Evolutionary conservation across 2,113 vertebrate species (phyloP), one percentile per base, ranked within the genome.

Genomic region (Tautogolabrus adspersus): DNA sequence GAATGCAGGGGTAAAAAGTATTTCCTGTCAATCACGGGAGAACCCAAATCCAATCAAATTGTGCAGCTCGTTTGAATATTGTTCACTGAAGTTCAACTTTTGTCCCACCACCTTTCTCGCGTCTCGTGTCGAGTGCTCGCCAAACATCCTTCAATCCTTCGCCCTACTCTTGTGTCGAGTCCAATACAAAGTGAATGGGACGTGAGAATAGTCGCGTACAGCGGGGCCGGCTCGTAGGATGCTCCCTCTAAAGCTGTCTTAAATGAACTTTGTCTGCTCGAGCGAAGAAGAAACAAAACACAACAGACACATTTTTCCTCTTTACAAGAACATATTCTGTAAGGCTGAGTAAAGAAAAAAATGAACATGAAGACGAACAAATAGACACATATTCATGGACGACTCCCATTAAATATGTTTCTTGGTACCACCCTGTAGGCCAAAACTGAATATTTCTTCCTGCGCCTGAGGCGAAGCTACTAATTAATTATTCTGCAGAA

Each of bases 401-500:
- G 58, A 2, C 37, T 70, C 54, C 16, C 49, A 21, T 40, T 10
- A 34, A n/a, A 10, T 38, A 6, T 13, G 26, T 15, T 74, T 66
- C 52, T 10, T 13, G 7, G 18, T 26, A 23, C 56, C 8, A 8
- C 3, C 26, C 76, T 61, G 66, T 30, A 13, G 63, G 40, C 51
- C 26, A 65, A 82, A 67, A 75, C 51, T 73, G 38, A 49, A 79
- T 54, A 62, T 69, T 23, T 75, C 46, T 61, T 59, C 66, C 37
- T 63, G 34, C 12, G 57, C 84, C 65, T 10, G 57, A 68, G 77
- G 79, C 10, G 7, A 44, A 78, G 26, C 42, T 26, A 12, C 22
- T 55, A 60, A 44, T 71, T 26, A 83, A 81, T 81, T 63, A 72
- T 75, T 82, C 69, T 65, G 30, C 47, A 61, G 21, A 67, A 22